phyloP scores from a whole-genome alignment of 2,113 vertebrate genomes.

The Megaptera novaeangliae region DNA sequence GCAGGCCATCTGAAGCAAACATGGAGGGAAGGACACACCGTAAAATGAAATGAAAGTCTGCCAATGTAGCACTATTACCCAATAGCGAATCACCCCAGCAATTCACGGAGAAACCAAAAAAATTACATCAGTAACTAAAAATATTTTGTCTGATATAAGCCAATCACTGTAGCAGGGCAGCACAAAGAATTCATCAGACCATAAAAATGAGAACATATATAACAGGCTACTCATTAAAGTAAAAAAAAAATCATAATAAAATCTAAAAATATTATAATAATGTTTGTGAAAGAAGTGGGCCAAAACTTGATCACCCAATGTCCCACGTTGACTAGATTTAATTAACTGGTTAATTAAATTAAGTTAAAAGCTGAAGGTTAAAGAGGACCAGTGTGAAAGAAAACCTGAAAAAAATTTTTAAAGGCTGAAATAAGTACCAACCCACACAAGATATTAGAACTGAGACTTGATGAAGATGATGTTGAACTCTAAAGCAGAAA shows the following conservation, averaged over 20 bases:
- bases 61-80: not conserved
- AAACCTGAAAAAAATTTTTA: not conserved
- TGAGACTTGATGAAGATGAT: not conserved
- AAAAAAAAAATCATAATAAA: not conserved
- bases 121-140: not conserved
- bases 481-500: not conserved
- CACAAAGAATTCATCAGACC: not conserved
- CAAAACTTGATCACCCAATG: not conserved
- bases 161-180: not conserved
- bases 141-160: not conserved
- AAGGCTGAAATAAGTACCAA: not conserved
- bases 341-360: not conserved
- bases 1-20: not conserved
- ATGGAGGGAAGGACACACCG: not conserved
- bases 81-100: not conserved
- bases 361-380: not conserved
- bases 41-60: not conserved
- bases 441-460: not conserved
- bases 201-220: not conserved
- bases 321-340: not conserved
- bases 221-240: not conserved
- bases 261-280: not conserved
- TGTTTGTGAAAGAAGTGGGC: not conserved
- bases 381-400: not conserved
- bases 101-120: not conserved